Percentiles rank a stretch among this genome's conserved stretches.
Conservation (phyloP, 2,113 vertebrate species). For the Amazona vittata region DNA sequence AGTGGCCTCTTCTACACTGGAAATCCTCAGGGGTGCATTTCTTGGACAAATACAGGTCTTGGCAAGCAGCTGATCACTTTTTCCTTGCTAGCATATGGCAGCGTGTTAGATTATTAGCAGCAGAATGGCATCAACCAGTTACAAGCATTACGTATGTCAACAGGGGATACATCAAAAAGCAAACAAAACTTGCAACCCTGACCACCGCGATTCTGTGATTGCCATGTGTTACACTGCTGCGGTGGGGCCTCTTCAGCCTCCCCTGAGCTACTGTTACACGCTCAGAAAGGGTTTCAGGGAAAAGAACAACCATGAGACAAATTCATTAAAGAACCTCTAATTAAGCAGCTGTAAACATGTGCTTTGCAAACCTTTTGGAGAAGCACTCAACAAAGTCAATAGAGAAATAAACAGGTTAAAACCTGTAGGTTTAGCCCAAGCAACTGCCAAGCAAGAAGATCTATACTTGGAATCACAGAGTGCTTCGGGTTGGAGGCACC, state of each 20-base stretch:
- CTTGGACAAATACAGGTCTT: background rate
- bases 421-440: accelerated
- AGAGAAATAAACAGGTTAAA: background rate
- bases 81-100: background rate
- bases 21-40: background rate
- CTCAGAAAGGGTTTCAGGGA: background rate
- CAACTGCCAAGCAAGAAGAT: background rate
- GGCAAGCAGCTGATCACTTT: background rate
- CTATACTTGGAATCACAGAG: background rate
- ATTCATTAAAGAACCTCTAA: background rate
- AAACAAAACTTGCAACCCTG: background rate
- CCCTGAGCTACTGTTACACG: background rate
- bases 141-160: background rate
- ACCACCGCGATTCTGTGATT: background rate
- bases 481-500: background rate
- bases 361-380: background rate
- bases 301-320: background rate
- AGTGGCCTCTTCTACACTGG: accelerated
- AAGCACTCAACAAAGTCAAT: background rate
- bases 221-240: background rate
- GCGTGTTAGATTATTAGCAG: background rate
- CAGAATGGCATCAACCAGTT: background rate
- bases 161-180: background rate
- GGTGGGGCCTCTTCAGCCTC: background rate
- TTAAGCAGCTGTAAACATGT: accelerated